phyloP scores from a whole-genome alignment of 2,113 vertebrate species.

The Pachypanchax playfairii region DNA sequence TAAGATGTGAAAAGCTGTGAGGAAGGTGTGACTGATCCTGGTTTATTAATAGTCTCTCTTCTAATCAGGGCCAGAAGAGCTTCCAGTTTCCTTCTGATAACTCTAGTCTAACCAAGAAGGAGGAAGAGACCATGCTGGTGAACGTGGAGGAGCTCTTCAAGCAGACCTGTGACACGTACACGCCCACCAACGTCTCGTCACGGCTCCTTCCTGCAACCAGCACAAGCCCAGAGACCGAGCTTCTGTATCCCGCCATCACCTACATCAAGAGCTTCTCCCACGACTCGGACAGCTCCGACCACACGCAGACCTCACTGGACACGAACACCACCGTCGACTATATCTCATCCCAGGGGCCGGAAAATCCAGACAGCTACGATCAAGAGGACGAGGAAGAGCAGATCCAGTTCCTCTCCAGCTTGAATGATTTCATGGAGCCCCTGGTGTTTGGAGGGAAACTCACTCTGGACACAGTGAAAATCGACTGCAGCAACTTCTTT shows the following conservation, averaged over 20 bases:
- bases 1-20: slow-evolving; percentile 11
- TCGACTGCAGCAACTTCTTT: slow-evolving; percentile 73
- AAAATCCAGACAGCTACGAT: slow-evolving; percentile 29
- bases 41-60: neutral
- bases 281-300: slow-evolving; percentile 69
- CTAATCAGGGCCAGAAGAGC: slow-evolving; percentile 61
- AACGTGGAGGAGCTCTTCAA: slow-evolving; percentile 72
- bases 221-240: neutral
- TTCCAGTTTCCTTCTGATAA: slow-evolving; percentile 48
- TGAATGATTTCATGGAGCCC: slow-evolving; percentile 45
- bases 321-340: slow-evolving; percentile 70
- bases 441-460: slow-evolving; percentile 63
- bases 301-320: slow-evolving; percentile 66
- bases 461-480: slow-evolving; percentile 78
- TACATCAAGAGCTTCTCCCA: slow-evolving; percentile 80
- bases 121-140: slow-evolving; percentile 62
- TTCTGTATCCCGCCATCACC: slow-evolving; percentile 35
- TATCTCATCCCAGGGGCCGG: slow-evolving; percentile 62
- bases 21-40: neutral
- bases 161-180: slow-evolving; percentile 2
- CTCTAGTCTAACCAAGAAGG: slow-evolving; percentile 50
- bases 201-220: neutral
- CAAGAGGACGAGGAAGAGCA: slow-evolving; percentile 45
- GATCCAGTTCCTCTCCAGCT: slow-evolving; percentile 60
- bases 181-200: neutral